Evolutionary conservation across 2,888 invertebrate genomes (phyloP).

Genomic region (Fragum fragum): DNA sequence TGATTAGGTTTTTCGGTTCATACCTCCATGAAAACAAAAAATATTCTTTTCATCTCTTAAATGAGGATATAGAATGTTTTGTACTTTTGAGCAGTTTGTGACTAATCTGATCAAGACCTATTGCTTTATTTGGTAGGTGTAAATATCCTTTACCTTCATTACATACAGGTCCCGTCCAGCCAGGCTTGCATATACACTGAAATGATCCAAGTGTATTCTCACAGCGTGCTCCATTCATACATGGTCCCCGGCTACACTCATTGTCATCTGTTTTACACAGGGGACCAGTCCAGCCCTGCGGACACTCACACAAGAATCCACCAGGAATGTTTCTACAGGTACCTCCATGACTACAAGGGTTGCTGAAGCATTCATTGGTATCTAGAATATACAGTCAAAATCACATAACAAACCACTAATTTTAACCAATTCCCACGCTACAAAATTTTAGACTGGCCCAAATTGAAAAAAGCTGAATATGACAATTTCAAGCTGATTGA

Average conservation of each 20-base stretch:
- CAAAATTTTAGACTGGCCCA: no score
- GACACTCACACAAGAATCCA: conserved; percentile 97
- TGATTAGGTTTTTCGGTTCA: no score
- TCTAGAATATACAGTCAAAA: conserved; percentile 90
- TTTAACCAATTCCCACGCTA: no score
- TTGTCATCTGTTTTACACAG: conserved; percentile 93
- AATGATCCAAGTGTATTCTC: conserved; percentile 88
- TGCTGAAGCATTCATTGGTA: conserved; percentile 96
- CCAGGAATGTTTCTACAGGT: conserved; percentile 68
- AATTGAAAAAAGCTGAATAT: no score
- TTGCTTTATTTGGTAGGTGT: no score
- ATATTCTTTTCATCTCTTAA: no score
- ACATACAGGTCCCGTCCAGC: conserved; percentile 94
- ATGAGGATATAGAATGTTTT: no score
- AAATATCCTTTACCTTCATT: conserved; percentile 84
- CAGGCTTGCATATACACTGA: conserved; percentile 75
- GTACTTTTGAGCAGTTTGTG: no score
- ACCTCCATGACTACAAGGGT: conserved; percentile 87
- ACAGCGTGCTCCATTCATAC: conserved; percentile 98
- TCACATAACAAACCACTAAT: no score
- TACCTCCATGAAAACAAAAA: no score
- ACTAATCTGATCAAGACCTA: no score
- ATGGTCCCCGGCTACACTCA: conserved; percentile 93
- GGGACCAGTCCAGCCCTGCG: conserved; percentile 97
- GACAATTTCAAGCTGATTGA: no score